phyloP scores from a whole-genome alignment of 1,140 invertebrate species.

The Drosophila varians region DNA sequence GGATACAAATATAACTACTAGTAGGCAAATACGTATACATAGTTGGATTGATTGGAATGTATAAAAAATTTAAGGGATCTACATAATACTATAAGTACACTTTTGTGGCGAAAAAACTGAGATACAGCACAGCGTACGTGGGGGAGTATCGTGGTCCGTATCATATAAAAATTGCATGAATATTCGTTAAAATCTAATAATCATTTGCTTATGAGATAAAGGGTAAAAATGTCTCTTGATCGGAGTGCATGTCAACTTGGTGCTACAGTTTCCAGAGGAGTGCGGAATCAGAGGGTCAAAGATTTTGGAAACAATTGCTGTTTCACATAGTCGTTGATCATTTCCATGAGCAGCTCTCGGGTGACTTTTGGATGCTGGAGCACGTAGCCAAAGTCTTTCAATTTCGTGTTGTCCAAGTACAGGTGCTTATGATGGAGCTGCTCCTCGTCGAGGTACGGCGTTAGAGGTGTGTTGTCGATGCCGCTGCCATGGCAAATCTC shows the following conservation, averaged over 20 bases:
- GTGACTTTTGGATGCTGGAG: conserved; percentile 86
- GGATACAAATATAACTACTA: conserved; percentile 5
- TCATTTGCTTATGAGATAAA: conserved; percentile 40
- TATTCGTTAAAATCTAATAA: conserved; percentile 29
- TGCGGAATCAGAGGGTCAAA: conserved; percentile 49
- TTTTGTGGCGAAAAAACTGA: conserved; percentile 47
- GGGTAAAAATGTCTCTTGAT: conserved; percentile 20
- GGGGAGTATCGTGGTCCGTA: conserved; percentile 17
- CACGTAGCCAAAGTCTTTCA: conserved; percentile 86
- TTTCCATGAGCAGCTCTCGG: conserved; percentile 86
- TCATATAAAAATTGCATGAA: conserved; percentile 60
- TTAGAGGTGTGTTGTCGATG: conserved; percentile 93
- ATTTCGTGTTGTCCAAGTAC: conserved; percentile 89
- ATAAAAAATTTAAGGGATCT: conserved; percentile 55
- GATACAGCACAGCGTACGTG: conserved; percentile 28
- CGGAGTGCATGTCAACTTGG: conserved; percentile 66
- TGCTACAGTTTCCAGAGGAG: conserved; percentile 29
- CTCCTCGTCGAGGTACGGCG: conserved; percentile 93
- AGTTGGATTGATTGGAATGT: conserved; percentile 61
- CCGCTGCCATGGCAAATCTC: conserved; percentile 90
- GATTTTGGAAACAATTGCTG: conserved; percentile 79
- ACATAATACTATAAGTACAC: conserved; percentile 83
- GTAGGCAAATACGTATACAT: conserved; percentile 43
- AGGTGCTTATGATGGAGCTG: conserved; percentile 91
- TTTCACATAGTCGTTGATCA: conserved; percentile 77